Evolutionary conservation across 2,888 invertebrate species (phyloP), one percentile per base, ranked within the genome.

Genomic region (Cosmopolites sordidus): DNA sequence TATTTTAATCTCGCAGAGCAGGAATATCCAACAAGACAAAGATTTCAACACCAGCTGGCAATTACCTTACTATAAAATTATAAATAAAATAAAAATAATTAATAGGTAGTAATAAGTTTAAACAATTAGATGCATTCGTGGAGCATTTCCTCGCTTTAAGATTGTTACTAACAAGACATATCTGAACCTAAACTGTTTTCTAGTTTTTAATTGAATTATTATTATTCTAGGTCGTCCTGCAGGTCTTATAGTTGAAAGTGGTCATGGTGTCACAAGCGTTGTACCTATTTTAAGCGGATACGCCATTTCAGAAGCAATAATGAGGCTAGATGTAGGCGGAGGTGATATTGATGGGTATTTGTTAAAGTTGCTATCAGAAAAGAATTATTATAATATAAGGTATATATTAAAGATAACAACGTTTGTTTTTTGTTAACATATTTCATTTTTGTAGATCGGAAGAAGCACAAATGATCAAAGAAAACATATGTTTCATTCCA

Each of bases 251-350:
- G 50, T 61, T 12, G 52, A 59, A 43, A 57, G 56, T 29, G 61
- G 61, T 12, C 56, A 58, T 48, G 58, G 58, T 11, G 56, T 58
- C 1, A 58, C 58, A 1, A 58, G 48, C 16, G 48, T 58, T 37
- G 51, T 50, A 15, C 58, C 58, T 42, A 60, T 58, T 44, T 8
- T 55, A 43, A 49, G 56, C 41, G 56, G 48, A 15, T 58, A 55
- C 29, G 58, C 58, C n/a, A 59, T 61, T 16, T 55, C 58, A 15
- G 58, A 61, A 48, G 61, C 58, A 14, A 57, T 52, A 16, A 42
- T 58, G 44, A 47, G 58, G 16, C 29, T 58, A n/a, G 54, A 58
- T 18, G 40, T 58, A 11, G 58, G 58, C 17, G 58, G 58, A 11
- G 51, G 51, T 1, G 54, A 54, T 30, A 15, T 58, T 15, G 54